phyloP scores from a whole-genome alignment of 1,140 invertebrate species.

The Spodoptera frugiperda region DNA sequence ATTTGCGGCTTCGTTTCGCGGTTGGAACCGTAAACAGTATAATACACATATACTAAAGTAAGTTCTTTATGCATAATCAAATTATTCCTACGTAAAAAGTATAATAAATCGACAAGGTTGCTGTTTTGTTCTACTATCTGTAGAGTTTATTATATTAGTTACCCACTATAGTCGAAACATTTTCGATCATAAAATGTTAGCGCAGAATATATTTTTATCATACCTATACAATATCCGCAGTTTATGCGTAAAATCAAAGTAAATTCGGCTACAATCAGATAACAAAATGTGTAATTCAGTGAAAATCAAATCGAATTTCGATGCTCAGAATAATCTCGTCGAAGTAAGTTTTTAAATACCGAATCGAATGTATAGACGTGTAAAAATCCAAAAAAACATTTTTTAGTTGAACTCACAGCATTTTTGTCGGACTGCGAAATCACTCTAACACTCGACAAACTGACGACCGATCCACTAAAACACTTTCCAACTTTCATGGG shows the following conservation, averaged over 20 bases:
- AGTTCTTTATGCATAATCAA: no score
- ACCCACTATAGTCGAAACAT: not conserved
- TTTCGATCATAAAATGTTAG: not conserved
- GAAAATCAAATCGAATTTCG: not conserved
- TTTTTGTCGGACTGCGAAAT: not conserved
- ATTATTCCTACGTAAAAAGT: no score
- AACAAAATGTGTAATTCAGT: no score
- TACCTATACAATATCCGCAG: not conserved
- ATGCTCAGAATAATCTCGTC: not conserved
- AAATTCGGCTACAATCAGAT: conserved; percentile 4
- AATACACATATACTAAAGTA: no score
- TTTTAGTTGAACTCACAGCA: not conserved
- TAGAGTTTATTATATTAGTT: no score
- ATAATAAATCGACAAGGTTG: no score
- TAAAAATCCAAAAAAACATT: not conserved
- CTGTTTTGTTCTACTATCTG: no score
- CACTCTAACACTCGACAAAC: not conserved
- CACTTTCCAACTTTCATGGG: not conserved
- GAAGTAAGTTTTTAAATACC: not conserved
- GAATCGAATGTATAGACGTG: not conserved
- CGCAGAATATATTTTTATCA: not conserved
- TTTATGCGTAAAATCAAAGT: not conserved
- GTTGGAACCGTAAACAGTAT: no score
- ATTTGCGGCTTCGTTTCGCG: no score
- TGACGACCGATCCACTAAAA: not conserved